Evolutionary conservation across 2,888 invertebrate genomes (phyloP).

Genomic region (Chloroclystis v-ata): DNA sequence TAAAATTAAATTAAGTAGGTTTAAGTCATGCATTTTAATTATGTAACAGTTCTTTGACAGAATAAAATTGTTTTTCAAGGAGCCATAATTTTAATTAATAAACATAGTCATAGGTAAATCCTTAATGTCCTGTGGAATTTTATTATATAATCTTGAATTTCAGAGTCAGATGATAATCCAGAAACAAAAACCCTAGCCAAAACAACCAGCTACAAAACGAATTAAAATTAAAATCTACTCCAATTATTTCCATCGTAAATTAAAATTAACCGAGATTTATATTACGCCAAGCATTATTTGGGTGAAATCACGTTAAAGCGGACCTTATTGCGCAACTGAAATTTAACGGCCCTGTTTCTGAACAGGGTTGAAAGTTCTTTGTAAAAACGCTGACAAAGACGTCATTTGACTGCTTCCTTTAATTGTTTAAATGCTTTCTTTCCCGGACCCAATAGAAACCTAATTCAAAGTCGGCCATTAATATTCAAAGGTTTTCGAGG

Average conservation of each 20-base stretch:
- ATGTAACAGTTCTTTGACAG: no score
- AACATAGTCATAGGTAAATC: no score
- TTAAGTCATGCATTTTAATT: no score
- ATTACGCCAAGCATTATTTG: not conserved
- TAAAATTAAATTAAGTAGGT: no score
- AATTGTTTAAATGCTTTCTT: constrained; percentile 27
- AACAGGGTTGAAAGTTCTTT: not conserved
- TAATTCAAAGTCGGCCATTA: constrained; percentile 49
- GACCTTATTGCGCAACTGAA: not conserved
- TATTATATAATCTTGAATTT: no score
- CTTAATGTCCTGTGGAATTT: no score
- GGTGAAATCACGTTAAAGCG: not conserved
- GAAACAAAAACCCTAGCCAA: no score
- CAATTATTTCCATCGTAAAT: constrained; percentile 20
- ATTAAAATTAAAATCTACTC: constrained; percentile 17
- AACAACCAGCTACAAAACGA: constrained; percentile 1
- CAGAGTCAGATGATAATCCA: no score
- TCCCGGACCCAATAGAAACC: constrained; percentile 41
- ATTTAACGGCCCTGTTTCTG: not conserved
- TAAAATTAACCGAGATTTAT: constrained; percentile 18
- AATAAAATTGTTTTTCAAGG: no score
- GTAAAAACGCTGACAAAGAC: constrained; percentile 13
- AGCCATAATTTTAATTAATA: no score
- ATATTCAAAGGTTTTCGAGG: constrained; percentile 58
- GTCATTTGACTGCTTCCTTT: constrained; percentile 20